Evolutionary conservation across 2,113 vertebrate species (phyloP), one percentile per base, ranked within the genome.

Genomic region (Colossoma macropomum): DNA sequence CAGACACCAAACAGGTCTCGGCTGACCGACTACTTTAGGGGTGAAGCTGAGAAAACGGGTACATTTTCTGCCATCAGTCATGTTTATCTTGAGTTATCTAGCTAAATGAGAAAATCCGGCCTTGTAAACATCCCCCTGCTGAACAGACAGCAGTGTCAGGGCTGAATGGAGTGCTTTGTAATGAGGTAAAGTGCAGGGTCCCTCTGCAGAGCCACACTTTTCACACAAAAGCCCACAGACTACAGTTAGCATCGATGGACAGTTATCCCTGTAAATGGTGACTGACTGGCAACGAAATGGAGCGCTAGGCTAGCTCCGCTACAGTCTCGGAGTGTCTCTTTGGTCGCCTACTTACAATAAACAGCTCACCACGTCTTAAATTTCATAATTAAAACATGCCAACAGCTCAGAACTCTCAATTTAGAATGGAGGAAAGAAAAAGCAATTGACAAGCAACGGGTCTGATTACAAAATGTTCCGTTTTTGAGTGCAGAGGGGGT

Each of bases 101-200:
- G 23, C 59, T 3, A 27, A 7, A 2, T 13, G 1, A 62, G 54
- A 3, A 21, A 21, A 2, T n/a, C n/a, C 0, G 10, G n/a, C 59
- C 12, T 10, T 2, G 12, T 9, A 62, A 62, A 62, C n/a, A 62
- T 13, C n/a, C 59, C 25, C 21, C 21, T 8, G 54, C 21, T 8
- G 19, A 17, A 23, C 2, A 52, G 50, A 16, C 54, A 59, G 54
- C 16, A 21, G 28, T 68, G 34, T 21, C 13, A 19, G 65, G 19
- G 65, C 65, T 8, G 62, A 65, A 27, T 32, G 6, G 63, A 34
- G 63, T 19, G 19, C 1, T 23, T 56, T 7, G 13, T 2, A 21
- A 25, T 69, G 54, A 63, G 52, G 38, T 83, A 71, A 77, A 83
- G 65, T 77, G 81, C 81, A 27, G 34, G 17, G 63, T 25, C 17